Conservation (phyloP, 2,113 vertebrate genomes). For the Cinclus cinclus region DNA sequence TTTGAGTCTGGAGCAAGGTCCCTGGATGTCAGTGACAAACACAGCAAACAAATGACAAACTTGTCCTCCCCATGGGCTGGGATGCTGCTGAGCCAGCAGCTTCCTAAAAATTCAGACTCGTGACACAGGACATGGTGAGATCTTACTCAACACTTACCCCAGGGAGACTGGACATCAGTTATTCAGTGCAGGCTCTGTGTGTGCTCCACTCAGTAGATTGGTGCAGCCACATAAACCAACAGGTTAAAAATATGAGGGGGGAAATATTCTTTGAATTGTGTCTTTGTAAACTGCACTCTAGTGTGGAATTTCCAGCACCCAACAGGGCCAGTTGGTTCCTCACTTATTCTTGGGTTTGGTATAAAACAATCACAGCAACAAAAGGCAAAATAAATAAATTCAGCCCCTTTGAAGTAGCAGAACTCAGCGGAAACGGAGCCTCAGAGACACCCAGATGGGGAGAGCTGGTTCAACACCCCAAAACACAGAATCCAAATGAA, state of each 20-base stretch:
- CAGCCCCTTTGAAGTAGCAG: not conserved
- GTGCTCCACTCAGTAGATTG: not conserved
- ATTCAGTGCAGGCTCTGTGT: not conserved
- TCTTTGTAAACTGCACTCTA: not conserved
- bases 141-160: not conserved
- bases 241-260: not conserved
- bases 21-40: not conserved
- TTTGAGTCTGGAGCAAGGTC: not conserved
- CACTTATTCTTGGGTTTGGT: not conserved
- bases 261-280: not conserved
- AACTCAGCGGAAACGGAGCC: not conserved
- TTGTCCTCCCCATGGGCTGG: conserved; percentile 12
- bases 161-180: not conserved
- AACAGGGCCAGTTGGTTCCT: not conserved
- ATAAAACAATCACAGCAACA: not conserved
- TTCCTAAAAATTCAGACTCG: not conserved
- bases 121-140: not conserved
- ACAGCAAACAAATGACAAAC: not conserved
- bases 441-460: not conserved
- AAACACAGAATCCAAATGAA: not conserved
- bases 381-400: not conserved
- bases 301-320: not conserved
- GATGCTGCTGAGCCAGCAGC: conserved; percentile 19
- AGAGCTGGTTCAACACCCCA: not conserved
- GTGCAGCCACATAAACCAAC: not conserved